A percentile compares a stretch with the other conserved stretches of the same genome.
These are phyloP conservation scores for Oeneis ivallda DNA, from an alignment of 2,888 invertebrate species.

Conservation along the genomic window DNA sequence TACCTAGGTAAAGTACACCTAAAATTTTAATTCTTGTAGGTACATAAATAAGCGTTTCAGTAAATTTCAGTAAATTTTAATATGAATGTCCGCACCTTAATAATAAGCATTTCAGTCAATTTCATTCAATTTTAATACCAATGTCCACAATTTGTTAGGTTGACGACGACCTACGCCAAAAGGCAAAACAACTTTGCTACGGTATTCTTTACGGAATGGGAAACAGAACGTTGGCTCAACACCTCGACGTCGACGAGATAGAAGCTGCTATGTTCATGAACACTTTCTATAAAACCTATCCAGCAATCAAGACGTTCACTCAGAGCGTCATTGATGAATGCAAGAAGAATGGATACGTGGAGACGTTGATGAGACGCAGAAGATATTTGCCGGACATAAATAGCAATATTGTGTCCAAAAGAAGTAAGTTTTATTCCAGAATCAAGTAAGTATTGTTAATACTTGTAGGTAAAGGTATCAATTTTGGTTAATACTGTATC, in stretches of 20 bases:
- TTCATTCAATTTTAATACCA: constrained; percentile 14
- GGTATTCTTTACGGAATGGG: constrained; percentile 99
- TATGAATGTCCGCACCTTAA: too few relatives aligned
- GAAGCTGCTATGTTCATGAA: constrained; percentile 91
- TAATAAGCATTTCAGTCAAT: too few relatives aligned
- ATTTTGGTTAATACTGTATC: too few relatives aligned
- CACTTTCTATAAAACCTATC: constrained; percentile 89
- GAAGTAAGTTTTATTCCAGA: constrained; percentile 73
- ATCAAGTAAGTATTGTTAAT: too few relatives aligned
- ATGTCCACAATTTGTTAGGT: constrained; percentile 76
- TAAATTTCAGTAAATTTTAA: too few relatives aligned
- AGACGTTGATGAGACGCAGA: constrained; percentile 90
- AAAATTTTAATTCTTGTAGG: too few relatives aligned
- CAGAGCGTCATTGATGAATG: constrained; percentile 83
- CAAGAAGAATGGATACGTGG: constrained; percentile 87
- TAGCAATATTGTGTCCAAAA: constrained; percentile 80
- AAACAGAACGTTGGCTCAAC: constrained; percentile 88
- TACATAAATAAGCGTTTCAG: too few relatives aligned
- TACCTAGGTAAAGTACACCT: too few relatives aligned
- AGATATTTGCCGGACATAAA: constrained; percentile 89
- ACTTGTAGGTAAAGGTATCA: too few relatives aligned
- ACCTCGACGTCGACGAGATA: constrained; percentile 88
- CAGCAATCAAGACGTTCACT: constrained; percentile 84
- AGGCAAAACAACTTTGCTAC: constrained; percentile 96
- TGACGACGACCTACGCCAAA: constrained; percentile 88